Conservation (phyloP, 1,140 invertebrate genomes). For the Zophobas atratus region DNA sequence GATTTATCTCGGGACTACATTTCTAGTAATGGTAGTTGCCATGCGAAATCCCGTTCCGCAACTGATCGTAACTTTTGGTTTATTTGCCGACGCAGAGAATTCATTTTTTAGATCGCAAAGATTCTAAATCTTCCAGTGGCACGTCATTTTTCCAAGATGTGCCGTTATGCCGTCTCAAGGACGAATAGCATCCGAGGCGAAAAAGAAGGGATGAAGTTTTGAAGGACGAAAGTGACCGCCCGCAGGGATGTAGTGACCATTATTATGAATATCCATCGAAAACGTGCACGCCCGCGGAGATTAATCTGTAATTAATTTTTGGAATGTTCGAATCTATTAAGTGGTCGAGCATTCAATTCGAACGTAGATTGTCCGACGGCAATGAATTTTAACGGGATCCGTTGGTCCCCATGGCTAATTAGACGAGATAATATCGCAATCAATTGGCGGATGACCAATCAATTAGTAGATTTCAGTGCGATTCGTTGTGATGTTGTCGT, state of each 20-base stretch:
- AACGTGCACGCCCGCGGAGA: background rate
- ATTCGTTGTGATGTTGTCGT: background rate
- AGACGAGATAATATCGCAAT: conserved; percentile 32
- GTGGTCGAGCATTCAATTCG: conserved; percentile 21
- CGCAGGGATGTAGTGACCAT: background rate
- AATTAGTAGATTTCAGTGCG: conserved; percentile 25
- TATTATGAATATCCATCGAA: conserved; percentile 4
- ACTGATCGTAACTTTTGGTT: no score
- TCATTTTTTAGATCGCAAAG: no score
- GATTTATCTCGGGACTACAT: no score
- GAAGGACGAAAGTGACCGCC: background rate
- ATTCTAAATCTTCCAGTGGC: no score
- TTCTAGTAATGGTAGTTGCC: no score
- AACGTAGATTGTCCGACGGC: conserved; percentile 15
- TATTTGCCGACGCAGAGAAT: no score
- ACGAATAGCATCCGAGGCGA: background rate
- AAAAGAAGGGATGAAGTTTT: background rate
- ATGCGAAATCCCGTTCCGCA: no score
- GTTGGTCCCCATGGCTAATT: conserved; percentile 32
- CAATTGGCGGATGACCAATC: conserved; percentile 25
- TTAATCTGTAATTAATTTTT: conserved; percentile 39
- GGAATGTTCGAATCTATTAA: conserved; percentile 21
- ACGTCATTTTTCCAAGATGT: no score
- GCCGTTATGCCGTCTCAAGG: no score
- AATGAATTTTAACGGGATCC: conserved; percentile 25